Conservation (phyloP, 2,113 vertebrate genomes). For the Xyrauchen texanus region DNA sequence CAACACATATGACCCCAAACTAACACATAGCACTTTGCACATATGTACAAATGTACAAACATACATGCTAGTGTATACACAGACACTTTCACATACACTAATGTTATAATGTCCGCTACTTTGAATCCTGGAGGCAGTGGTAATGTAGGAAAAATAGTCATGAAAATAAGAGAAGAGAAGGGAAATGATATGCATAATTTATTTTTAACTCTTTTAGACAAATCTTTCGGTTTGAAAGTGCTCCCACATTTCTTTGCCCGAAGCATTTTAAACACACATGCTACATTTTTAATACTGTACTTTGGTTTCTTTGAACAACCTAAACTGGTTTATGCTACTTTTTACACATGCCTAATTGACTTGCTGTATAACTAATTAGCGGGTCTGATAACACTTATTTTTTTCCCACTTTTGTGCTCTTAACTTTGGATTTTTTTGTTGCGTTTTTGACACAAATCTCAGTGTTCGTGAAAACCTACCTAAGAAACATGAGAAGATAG, state of each 20-base stretch:
- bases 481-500: constrained; percentile 6
- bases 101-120: constrained; percentile 12
- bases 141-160: constrained; percentile 31
- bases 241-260: constrained; percentile 76
- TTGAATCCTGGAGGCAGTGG: constrained; percentile 31
- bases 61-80: no score
- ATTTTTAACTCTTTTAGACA: constrained; percentile 82
- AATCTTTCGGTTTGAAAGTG: constrained; percentile 76
- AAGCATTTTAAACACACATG: constrained; percentile 80
- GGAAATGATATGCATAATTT: constrained; percentile 83
- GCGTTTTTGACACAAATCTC: constrained; percentile 7
- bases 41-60: no score
- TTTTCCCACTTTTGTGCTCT: constrained; percentile 21
- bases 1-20: constrained; percentile 24
- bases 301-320: constrained; percentile 84
- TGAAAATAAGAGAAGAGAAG: constrained; percentile 64
- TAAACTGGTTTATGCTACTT: constrained; percentile 82
- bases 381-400: constrained; percentile 79
- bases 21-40: no score
- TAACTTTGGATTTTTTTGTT: constrained; percentile 4
- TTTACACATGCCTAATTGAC: constrained; percentile 83
- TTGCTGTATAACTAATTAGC: constrained; percentile 85
- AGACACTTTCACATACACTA: not conserved
- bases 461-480: constrained; percentile 12
- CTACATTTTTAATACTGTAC: constrained; percentile 86